Conservation (phyloP, 2,797 vertebrate species). For the Gadopsis bispinosus region DNA sequence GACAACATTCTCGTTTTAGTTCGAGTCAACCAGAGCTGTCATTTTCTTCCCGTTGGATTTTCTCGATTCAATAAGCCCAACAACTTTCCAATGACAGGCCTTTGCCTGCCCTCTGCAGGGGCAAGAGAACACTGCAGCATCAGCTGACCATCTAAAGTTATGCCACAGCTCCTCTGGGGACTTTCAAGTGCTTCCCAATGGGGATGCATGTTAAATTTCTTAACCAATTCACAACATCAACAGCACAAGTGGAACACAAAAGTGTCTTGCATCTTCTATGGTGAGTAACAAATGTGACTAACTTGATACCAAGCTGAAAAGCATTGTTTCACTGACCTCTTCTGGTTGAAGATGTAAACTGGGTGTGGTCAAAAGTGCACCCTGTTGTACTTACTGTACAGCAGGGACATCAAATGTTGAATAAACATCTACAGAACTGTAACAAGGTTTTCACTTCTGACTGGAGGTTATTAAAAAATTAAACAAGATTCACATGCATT, state of each 20-base stretch:
- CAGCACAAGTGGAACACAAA: not conserved
- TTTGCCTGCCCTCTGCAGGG: conserved; percentile 74
- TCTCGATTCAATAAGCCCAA: not conserved
- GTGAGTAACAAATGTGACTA: not conserved
- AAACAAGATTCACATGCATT: not conserved
- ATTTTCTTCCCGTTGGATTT: conserved; percentile 31
- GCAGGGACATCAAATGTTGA: not conserved
- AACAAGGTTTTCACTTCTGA: not conserved
- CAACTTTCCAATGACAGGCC: not conserved
- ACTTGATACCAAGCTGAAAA: not conserved
- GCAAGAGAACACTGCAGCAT: not conserved
- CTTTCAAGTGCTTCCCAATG: not conserved
- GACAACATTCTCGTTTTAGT: conserved; percentile 13
- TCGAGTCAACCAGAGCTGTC: conserved; percentile 37
- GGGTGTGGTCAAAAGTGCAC: not conserved
- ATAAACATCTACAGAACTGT: accelerated
- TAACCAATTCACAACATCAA: not conserved
- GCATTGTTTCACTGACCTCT: not conserved
- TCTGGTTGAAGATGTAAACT: not conserved
- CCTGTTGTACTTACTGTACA: not conserved
- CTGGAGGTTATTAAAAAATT: not conserved
- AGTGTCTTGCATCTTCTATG: accelerated
- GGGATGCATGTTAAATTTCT: not conserved
- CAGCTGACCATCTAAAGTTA: too few relatives aligned
- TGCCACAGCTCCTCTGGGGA: conserved; percentile 18